A percentile compares a stretch with the other conserved stretches of the same genome.
phyloP scores from a whole-genome alignment of 2,797 vertebrate genomes.

The Chromis chromis region DNA sequence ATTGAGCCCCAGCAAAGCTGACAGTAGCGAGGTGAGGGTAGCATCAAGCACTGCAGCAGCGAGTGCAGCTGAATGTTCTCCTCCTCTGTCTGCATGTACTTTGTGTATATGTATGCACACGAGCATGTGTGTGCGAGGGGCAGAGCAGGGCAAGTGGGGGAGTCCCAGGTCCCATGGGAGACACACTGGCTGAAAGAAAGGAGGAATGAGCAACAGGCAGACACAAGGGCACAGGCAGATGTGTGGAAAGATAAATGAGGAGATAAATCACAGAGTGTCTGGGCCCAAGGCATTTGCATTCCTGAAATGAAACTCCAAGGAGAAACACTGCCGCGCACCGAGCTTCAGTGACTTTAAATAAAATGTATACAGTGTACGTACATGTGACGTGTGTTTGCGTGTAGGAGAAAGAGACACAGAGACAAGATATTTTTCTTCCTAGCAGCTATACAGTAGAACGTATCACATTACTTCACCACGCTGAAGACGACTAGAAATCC shows the following conservation, averaged over 20 bases:
- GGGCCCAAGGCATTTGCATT: conserved; percentile 86
- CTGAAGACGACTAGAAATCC: conserved; percentile 6
- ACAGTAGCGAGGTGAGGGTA: conserved; percentile 62
- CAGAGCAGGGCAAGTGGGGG: conserved; percentile 73
- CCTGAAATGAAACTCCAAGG: conserved; percentile 86
- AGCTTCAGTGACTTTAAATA: conserved; percentile 73
- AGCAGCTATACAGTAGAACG: conserved; percentile 36
- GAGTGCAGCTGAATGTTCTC: conserved; percentile 52
- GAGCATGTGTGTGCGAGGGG: conserved; percentile 45
- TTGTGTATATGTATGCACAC: conserved; percentile 35
- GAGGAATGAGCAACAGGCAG: conserved; percentile 86
- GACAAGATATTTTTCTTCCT: conserved; percentile 38
- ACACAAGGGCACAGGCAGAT: conserved; percentile 87
- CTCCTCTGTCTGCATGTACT: conserved; percentile 37
- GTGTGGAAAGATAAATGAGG: conserved; percentile 87
- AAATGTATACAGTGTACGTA: conserved; percentile 56
- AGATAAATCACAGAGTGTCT: conserved; percentile 87
- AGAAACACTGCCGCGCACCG: conserved; percentile 72
- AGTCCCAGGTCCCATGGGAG: conserved; percentile 79
- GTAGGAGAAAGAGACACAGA: conserved; percentile 23
- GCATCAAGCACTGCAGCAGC: conserved; percentile 51
- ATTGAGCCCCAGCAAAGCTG: conserved; percentile 52
- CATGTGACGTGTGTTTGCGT: conserved; percentile 34
- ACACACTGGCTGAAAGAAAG: conserved; percentile 72
- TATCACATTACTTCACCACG: conserved; percentile 49